Evolutionary conservation across 2,888 invertebrate genomes (phyloP).

Genomic region (Leptarthrus brevirostris): DNA sequence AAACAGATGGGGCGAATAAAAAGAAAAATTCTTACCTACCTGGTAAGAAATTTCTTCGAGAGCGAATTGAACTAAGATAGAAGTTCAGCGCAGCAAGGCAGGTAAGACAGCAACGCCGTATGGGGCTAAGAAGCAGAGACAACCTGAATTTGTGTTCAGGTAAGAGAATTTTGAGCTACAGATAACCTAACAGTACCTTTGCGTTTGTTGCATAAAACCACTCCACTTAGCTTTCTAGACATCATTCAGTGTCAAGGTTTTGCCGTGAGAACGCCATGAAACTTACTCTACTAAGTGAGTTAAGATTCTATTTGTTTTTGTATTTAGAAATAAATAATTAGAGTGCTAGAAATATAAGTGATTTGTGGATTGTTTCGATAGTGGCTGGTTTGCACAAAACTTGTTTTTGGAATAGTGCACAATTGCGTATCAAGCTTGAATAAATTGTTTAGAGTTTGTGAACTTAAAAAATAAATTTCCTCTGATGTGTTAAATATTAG

Average conservation of each 20-base stretch:
- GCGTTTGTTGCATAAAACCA: conserved; percentile 62
- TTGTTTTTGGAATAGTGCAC: no score
- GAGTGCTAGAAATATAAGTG: no score
- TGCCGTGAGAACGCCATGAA: conserved; percentile 56
- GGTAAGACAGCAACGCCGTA: neutral
- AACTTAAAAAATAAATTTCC: no score
- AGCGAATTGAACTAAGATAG: neutral
- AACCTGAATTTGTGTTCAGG: neutral
- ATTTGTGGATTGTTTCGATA: no score
- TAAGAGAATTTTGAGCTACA: conserved; percentile 8
- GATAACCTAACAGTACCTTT: conserved; percentile 40
- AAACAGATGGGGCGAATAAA: conserved; percentile 14
- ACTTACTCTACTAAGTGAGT: conserved; percentile 49
- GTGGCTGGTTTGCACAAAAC: no score
- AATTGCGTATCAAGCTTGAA: no score
- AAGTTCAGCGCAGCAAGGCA: no score
- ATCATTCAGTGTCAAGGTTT: conserved; percentile 63
- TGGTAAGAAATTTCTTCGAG: neutral
- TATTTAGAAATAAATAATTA: neutral
- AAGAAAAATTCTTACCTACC: neutral
- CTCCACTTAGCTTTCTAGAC: conserved; percentile 61
- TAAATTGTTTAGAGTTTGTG: no score
- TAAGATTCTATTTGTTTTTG: neutral
- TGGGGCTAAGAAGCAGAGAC: neutral
- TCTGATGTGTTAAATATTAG: no score